Evolutionary conservation across 2,113 vertebrate genomes (phyloP).

Genomic region (Forbesichthys papilliferus): DNA sequence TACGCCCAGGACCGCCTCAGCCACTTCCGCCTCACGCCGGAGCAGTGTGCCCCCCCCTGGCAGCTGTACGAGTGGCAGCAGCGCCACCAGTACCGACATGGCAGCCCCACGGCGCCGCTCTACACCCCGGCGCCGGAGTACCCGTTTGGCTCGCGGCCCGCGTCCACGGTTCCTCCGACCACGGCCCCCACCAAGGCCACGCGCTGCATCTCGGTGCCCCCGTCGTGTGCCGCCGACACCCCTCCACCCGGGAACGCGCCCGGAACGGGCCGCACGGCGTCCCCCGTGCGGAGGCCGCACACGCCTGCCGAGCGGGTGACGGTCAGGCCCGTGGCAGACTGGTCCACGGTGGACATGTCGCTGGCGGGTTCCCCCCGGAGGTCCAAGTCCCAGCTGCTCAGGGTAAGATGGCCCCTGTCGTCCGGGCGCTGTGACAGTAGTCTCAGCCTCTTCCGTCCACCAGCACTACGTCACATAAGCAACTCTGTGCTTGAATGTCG

Average conservation of each 20-base stretch:
- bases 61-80: conserved; percentile 98
- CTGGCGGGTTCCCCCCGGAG: conserved; percentile 82
- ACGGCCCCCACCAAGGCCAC: conserved; percentile 29
- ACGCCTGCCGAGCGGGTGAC: conserved; percentile 89
- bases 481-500: too few relatives aligned
- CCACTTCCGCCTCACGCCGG: conserved; percentile 88
- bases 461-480: too few relatives aligned
- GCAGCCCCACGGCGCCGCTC: conserved; percentile 89
- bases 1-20: conserved; percentile 93
- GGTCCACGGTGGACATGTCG: conserved; percentile 76
- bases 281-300: conserved; percentile 81
- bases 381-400: conserved; percentile 76
- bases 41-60: conserved; percentile 78
- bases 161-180: conserved; percentile 78
- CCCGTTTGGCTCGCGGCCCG: conserved; percentile 74
- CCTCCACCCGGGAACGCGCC: conserved; percentile 83
- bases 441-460: too few relatives aligned
- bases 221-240: conserved; percentile 84
- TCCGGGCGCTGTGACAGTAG: not conserved
- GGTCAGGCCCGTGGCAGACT: conserved; percentile 80
- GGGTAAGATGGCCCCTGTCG: conserved; percentile 72
- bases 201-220: conserved; percentile 83
- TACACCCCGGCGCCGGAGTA: conserved; percentile 83
- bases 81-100: conserved; percentile 91
- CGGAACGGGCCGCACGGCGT: conserved; percentile 65